Base-by-base conservation (phyloP, 2,797 vertebrate species). In the Mus caroli region DNA sequence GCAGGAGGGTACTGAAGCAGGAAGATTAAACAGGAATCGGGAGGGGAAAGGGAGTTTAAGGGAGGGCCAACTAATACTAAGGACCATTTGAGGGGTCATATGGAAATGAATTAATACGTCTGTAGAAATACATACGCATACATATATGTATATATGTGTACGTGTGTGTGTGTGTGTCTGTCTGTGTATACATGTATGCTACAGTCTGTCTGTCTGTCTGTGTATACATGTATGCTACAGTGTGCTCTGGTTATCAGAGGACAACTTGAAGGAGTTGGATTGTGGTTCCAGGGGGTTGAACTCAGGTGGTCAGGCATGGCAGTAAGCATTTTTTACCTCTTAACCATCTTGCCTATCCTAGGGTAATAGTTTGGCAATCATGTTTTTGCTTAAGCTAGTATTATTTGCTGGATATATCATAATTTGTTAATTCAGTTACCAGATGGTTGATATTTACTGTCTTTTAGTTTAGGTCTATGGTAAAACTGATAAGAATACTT, bases 401-500 rank as follows among this genome's bases (percentile, higher is more conserved):
- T n/a, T 84, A 76, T 26, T 67, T 31, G 75, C 1, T 85, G 6
- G 15, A 46, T 71, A 12, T 91, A 20, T 15, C 54, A 73, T 54
- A 89, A 79, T 89, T 88, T 96, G 46, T 94, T 76, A 83, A 50
- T 40, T 12, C 20, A 73, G 14, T 93, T 97, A 79, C 31, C 54
- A 88, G 31, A 84, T 88, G n/a, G 75, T 76, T 37, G 56, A n/a
- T 15, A 26, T 92, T 76, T 84, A 4, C 88, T 83, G n/a, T 90
- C 37, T 78, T 85, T 93, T 79, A 67, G 34, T 24, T 95, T 95
- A 60, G 13, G 13, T 3, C 37, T 94, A 6, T 87, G 82, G 79
- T 85, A 83, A 95, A 95, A 37, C n/a, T 95, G 43, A 34, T 88
- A 22, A 71, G 73, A 88, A 94, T 58, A 88, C 88, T 94, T 92